A percentile compares a stretch with the other conserved stretches of the same genome.
Evolutionary conservation across 2,797 vertebrate species (phyloP).

Genomic region (Euphonia xanthogaster): DNA sequence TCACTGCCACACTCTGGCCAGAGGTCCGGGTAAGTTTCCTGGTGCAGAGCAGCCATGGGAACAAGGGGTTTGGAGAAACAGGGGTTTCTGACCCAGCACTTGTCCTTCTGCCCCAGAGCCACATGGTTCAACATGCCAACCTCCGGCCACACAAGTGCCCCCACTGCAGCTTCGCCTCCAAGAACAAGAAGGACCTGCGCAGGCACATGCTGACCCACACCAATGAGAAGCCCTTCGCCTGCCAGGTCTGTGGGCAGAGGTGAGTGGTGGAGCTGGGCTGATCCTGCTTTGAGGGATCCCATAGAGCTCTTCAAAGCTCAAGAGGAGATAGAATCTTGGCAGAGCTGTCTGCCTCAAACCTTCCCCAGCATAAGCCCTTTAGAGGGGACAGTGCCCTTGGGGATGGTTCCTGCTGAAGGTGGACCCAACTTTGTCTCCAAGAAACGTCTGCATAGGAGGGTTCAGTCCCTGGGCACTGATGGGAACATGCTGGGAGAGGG

Average conservation of each 20-base stretch:
- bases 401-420: accelerated
- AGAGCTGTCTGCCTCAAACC: neutral
- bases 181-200: constrained; percentile 97
- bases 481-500: neutral
- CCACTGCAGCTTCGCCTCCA: constrained; percentile 96
- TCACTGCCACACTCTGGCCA: constrained; percentile 88
- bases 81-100: neutral
- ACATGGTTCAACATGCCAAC: constrained; percentile 90
- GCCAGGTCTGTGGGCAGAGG: constrained; percentile 95
- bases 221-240: constrained; percentile 95
- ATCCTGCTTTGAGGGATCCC: neutral
- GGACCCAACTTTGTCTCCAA: neutral
- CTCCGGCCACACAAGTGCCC: constrained; percentile 94
- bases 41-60: neutral
- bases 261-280: constrained; percentile 14
- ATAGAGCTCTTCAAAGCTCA: neutral
- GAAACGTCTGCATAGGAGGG: neutral
- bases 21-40: constrained; percentile 86
- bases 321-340: neutral
- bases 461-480: neutral
- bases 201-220: constrained; percentile 96
- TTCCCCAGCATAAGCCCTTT: accelerated
- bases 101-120: constrained; percentile 73
- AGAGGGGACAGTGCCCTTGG: neutral
- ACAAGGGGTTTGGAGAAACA: neutral